Base-by-base conservation (phyloP, 2,113 vertebrate genomes). In the Pseudonaja textilis region DNA sequence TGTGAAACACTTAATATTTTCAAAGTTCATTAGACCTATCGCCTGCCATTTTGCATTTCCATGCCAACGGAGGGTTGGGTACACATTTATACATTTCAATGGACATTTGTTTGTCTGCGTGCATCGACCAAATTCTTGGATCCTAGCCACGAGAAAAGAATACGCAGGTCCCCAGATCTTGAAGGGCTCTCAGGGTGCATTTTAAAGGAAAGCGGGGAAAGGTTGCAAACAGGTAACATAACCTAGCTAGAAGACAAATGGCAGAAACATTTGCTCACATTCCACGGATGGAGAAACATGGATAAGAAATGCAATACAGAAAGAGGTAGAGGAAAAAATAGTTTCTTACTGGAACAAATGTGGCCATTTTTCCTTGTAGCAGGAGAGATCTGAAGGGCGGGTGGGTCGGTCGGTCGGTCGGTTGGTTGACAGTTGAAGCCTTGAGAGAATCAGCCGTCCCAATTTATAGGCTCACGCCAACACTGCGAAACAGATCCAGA, bases 311-410 rank as follows among this genome's bases (percentile, higher is more conserved):
- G 29, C 34, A 90, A 47, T 34, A 12, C 25, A 50, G 4, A 57
- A 61, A 50, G 10, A 47, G 34, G 22, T 14, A 16, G 6, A 59
- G 45, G 25, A 11, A 10, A 47, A 2, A 34, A 1, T 3, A 16
- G 54, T 34, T 89, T 69, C 93, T 91, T 93, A 95, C 94, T 87
- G 88, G 93, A 39, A 93, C 90, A 93, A 95, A 95, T 12, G 93
- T 93, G 25, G 93, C 94, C 93, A 93, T 93, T 74, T 54, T 56
- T 34, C 22, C n/a, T 29, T n/a, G 91, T 26, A 29, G 26, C 12
- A 9, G 88, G 9, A 23, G 9, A 9, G 61, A 23, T 26, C n/a
- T 6, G 6, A 39, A 89, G 25, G 42, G 9, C 2, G 16, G 16
- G 39, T 42, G 1, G 59, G 34, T 7, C 3, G 3, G 55, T 4